Conservation (phyloP, 2,797 vertebrate genomes). For the Diglossa cyanea region DNA sequence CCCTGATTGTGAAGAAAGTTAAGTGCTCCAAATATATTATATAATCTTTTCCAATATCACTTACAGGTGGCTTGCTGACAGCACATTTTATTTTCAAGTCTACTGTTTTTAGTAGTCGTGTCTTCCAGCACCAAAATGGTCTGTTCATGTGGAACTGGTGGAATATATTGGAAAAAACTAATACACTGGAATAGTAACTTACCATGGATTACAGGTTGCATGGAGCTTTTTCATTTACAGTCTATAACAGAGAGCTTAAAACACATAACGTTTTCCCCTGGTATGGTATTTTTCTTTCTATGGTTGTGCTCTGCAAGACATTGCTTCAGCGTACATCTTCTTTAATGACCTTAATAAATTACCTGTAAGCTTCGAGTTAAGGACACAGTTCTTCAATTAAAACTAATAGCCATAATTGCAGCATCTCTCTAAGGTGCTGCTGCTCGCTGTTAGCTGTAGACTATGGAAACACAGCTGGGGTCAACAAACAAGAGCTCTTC, state of each 20-base stretch:
- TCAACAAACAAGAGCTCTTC: neutral
- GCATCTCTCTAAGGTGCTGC: neutral
- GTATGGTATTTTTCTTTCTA: neutral
- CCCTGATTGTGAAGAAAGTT: neutral
- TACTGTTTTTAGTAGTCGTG: neutral
- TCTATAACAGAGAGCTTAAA: neutral
- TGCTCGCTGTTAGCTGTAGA: neutral
- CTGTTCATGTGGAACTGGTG: neutral
- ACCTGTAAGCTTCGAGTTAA: neutral
- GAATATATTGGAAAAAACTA: neutral
- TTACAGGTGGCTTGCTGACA: neutral
- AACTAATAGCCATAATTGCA: neutral
- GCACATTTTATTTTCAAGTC: neutral
- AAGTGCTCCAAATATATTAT: neutral
- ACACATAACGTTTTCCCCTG: neutral
- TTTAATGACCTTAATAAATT: slow-evolving; percentile 22
- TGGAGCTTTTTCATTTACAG: neutral
- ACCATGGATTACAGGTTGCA: neutral
- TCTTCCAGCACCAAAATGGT: neutral
- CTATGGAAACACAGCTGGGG: neutral
- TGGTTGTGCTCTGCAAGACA: neutral
- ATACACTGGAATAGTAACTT: neutral
- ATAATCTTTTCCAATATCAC: neutral
- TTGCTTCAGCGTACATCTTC: neutral
- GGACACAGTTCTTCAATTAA: slow-evolving; percentile 2